Conservation (phyloP, 2,888 invertebrate genomes). For the Heteromyza rotundicornis region DNA sequence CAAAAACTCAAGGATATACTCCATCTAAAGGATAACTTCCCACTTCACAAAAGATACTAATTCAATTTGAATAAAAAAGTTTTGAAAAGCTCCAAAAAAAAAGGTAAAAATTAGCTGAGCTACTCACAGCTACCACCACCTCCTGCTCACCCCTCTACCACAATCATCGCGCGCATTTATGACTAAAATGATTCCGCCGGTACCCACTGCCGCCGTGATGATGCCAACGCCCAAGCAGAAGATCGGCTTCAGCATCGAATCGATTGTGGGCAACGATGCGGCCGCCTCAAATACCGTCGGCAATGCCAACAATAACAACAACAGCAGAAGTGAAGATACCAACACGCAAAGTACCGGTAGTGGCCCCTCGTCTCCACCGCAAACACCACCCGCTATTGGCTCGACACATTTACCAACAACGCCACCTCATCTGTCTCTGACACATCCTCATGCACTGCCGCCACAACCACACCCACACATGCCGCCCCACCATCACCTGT, state of each 20-base stretch:
- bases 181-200: constrained; percentile 88
- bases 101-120: constrained; percentile 48
- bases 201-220: constrained; percentile 90
- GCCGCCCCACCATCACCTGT: constrained; percentile 41
- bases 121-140: constrained; percentile 45
- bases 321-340: constrained; percentile 27
- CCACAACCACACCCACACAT: constrained; percentile 38
- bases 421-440: constrained; percentile 28
- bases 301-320: constrained; percentile 35
- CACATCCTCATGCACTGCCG: constrained; percentile 35
- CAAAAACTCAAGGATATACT: neutral
- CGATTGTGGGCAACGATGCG: constrained; percentile 80
- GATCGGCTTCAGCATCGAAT: constrained; percentile 94
- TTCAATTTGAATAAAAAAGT: neutral
- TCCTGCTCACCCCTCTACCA: constrained; percentile 12
- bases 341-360: constrained; percentile 34
- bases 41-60: too few species aligned
- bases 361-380: constrained; percentile 53
- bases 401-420: constrained; percentile 19
- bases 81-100: too few species aligned
- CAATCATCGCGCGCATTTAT: constrained; percentile 55
- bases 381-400: constrained; percentile 47
- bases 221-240: constrained; percentile 89
- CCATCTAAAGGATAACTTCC: neutral
- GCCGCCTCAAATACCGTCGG: constrained; percentile 27